Evolutionary conservation across 2,113 vertebrate species (phyloP), one percentile per base, ranked within the genome.

Genomic region (Falcunculus frontatus): DNA sequence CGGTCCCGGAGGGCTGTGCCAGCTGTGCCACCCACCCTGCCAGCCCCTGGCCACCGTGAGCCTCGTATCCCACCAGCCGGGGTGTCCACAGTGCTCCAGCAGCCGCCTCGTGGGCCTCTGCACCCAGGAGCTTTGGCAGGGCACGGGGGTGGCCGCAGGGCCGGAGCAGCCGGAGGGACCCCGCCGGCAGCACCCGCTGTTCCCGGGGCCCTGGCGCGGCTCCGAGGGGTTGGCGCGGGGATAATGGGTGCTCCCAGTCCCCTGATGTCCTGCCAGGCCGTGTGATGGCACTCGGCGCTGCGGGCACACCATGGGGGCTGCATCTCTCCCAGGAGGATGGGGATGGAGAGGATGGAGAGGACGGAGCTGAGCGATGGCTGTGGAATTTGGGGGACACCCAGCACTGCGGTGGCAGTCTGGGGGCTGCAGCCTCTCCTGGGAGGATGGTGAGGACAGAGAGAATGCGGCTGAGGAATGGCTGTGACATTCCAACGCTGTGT

Each of bases 61-160:
- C 39, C 17, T 59, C 26, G 5, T 2, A 8, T n/a, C 20, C 46
- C 69, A 12, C 26, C 29, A 0, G 27, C 13, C 3, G 2, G 10
- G 23, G 23, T 6, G 35, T 2, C 4, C 4, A 0, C 1, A 2
- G 29, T 7, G 47, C 39, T n/a, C 35, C 5, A 4, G 29, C 33
- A 15, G 11, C 77, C 3, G 0, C 44, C 55, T 5, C 2, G 4
- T 9, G 59, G 77, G 63, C 33, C 77, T 27, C 84, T 0, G 11
- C 27, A 6, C 46, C 70, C 75, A 0, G 18, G 11, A 18, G 67
- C 29, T 27, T 29, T 2, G 53, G 49, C n/a, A 4, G 56, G 49
- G 19, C 82, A 2, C 7, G 1, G 69, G 18, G 55, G 22, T 11
- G 41, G 41, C 55, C 39, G 32, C 5, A 1, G 32, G 12, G 53